Percentiles rank a stretch among this genome's conserved stretches.
Conservation (phyloP, 2,888 invertebrate species). For the Hypsopygia costalis region DNA sequence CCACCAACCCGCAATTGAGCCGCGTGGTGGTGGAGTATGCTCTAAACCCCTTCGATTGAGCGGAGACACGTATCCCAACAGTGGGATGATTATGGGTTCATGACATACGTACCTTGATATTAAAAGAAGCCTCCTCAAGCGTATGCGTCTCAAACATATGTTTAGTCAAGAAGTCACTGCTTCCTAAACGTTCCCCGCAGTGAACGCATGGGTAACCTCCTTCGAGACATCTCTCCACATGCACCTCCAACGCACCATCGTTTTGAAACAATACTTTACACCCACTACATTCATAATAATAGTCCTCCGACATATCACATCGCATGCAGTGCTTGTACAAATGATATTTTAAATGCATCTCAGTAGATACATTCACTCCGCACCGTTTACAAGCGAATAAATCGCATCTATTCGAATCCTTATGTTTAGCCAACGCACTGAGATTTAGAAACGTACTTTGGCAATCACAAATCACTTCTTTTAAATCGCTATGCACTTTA, state of each 20-base stretch:
- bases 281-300: background rate
- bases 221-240: background rate
- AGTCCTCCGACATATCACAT: background rate
- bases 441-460: background rate
- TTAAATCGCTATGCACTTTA: too few relatives aligned
- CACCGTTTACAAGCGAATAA: background rate
- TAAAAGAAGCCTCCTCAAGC: background rate
- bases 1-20: too few relatives aligned
- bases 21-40: too few relatives aligned
- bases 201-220: background rate
- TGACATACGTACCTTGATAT: too few relatives aligned
- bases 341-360: conserved; percentile 1
- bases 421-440: background rate
- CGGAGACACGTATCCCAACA: too few relatives aligned
- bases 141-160: background rate
- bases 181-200: background rate
- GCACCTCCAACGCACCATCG: background rate
- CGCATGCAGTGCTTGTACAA: background rate
- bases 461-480: too few relatives aligned
- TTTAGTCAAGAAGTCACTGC: background rate
- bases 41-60: too few relatives aligned
- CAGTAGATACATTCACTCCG: background rate
- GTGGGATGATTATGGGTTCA: too few relatives aligned
- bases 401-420: background rate
- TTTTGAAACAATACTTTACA: background rate